These are phyloP conservation scores for Pipistrellus pipistrellus DNA, from an alignment of 2,797 vertebrate genomes.

Conservation along the genomic window DNA sequence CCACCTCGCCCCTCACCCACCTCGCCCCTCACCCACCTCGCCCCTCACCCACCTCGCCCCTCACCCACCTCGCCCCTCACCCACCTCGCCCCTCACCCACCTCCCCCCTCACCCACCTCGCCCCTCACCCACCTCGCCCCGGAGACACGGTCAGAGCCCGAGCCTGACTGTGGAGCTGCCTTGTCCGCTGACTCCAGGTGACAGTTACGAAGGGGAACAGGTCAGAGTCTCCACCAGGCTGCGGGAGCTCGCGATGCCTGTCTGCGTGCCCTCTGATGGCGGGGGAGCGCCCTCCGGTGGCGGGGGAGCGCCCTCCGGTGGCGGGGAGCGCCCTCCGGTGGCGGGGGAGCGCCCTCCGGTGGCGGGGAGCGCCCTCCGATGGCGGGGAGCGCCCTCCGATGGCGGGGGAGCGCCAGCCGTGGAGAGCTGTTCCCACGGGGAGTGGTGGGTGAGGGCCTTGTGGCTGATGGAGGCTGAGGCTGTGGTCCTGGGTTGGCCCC, in stretches of 20 bases:
- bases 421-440: slow-evolving; percentile 48
- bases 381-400: too few species aligned
- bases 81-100: too few species aligned
- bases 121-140: too few species aligned
- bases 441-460: slow-evolving; percentile 25
- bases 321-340: too few species aligned
- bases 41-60: too few species aligned
- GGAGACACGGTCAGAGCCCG: background rate
- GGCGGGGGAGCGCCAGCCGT: background rate
- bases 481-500: slow-evolving; percentile 79
- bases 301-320: too few species aligned
- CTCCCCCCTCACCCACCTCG: too few species aligned
- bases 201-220: background rate
- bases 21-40: too few species aligned
- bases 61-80: too few species aligned
- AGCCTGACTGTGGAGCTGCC: background rate
- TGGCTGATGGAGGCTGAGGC: slow-evolving; percentile 61
- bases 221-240: slow-evolving; percentile 27
- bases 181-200: background rate
- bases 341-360: too few species aligned
- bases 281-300: slow-evolving; percentile 69
- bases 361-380: too few species aligned
- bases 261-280: slow-evolving; percentile 71
- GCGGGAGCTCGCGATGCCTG: slow-evolving; percentile 47
- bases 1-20: too few species aligned